phyloP scores from a whole-genome alignment of 2,113 vertebrate genomes.

The Urocynchramus pylzowi region DNA sequence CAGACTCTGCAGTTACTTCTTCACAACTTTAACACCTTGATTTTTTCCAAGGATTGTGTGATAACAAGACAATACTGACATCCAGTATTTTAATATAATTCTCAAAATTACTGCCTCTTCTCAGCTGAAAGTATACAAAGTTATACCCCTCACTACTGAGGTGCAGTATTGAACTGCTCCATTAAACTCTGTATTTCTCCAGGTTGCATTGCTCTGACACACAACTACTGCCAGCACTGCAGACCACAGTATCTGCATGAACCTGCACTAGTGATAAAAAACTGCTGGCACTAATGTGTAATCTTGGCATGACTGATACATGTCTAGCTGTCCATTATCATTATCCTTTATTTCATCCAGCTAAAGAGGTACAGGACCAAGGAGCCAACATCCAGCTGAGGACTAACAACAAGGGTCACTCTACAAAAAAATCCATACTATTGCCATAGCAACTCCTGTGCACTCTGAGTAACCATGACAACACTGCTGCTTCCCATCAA shows the following conservation, averaged over 20 bases:
- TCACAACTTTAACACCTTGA: not conserved
- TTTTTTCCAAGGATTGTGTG: rapidly evolving
- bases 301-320: not conserved
- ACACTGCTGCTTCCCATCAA: not conserved
- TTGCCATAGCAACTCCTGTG: slow-evolving; percentile 24
- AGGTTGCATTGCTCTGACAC: not conserved
- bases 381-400: not conserved
- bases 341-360: not conserved
- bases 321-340: not conserved
- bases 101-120: not conserved
- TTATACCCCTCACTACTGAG: not conserved
- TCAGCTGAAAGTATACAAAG: not conserved
- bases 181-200: not conserved
- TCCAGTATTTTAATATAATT: not conserved
- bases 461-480: not conserved
- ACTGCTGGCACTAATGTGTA: not conserved
- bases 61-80: not conserved
- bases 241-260: not conserved
- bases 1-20: not conserved
- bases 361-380: not conserved
- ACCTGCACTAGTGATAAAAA: not conserved
- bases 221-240: not conserved
- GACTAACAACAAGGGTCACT: not conserved
- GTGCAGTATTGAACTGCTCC: not conserved
- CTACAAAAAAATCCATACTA: not conserved